phyloP scores from a whole-genome alignment of 2,113 vertebrate genomes.

The Nematolebias whitei region DNA sequence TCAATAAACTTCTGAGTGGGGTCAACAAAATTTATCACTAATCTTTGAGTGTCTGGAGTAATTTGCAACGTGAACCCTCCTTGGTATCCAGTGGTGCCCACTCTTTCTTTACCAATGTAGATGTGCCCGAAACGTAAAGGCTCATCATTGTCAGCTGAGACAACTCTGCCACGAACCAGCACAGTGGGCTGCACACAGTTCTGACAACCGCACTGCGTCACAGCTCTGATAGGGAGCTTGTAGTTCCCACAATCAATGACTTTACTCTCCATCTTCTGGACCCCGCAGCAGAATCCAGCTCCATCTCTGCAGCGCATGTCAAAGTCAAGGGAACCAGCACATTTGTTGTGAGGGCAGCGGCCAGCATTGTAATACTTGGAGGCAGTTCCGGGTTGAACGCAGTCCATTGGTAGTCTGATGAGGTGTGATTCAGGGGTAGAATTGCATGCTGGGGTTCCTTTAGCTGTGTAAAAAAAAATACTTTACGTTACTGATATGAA shows the following conservation, averaged over 20 bases:
- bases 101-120: slow-evolving; percentile 83
- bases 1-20: slow-evolving; percentile 84
- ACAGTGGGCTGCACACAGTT: slow-evolving; percentile 84
- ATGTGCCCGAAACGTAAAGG: slow-evolving; percentile 92
- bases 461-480: slow-evolving; percentile 74
- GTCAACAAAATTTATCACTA: slow-evolving; percentile 91
- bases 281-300: slow-evolving; percentile 82
- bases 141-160: slow-evolving; percentile 85
- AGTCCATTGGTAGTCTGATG: slow-evolving; percentile 88
- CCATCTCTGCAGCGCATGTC: slow-evolving; percentile 81
- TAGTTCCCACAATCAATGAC: slow-evolving; percentile 83
- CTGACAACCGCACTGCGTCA: slow-evolving; percentile 87
- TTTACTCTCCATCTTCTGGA: slow-evolving; percentile 82
- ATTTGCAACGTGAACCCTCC: slow-evolving; percentile 93
- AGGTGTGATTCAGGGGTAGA: slow-evolving; percentile 82
- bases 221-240: slow-evolving; percentile 85
- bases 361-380: slow-evolving; percentile 89
- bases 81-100: slow-evolving; percentile 90
- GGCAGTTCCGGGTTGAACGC: slow-evolving; percentile 73
- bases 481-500: slow-evolving; percentile 4
- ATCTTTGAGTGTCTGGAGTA: slow-evolving; percentile 79
- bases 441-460: slow-evolving; percentile 82
- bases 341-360: slow-evolving; percentile 83
- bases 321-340: slow-evolving; percentile 74
- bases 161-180: slow-evolving; percentile 87